Conservation (phyloP, 2,113 vertebrate genomes). For the Helogale parvula region DNA sequence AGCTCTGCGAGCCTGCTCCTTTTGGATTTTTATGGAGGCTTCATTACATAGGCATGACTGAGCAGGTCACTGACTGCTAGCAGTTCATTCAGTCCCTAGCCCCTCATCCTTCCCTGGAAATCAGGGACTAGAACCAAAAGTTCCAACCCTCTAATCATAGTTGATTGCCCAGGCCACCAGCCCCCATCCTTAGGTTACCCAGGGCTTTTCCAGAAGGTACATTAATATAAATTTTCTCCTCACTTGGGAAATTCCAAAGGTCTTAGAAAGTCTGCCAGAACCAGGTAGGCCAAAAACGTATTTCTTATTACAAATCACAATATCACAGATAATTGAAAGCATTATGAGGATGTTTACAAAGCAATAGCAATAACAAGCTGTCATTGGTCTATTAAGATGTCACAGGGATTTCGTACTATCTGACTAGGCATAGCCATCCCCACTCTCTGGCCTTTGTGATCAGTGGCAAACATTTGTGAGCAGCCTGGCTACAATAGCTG, state of each 20-base stretch:
- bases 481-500: background rate
- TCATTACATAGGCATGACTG: background rate
- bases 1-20: background rate
- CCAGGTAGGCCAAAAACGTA: background rate
- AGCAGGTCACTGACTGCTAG: background rate
- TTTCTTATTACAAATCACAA: background rate
- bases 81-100: background rate
- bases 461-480: background rate
- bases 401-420: background rate
- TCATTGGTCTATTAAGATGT: background rate
- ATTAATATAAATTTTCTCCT: background rate
- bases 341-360: background rate
- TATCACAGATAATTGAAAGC: background rate
- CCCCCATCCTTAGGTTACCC: background rate
- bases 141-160: background rate
- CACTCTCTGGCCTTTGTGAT: background rate
- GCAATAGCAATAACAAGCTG: background rate
- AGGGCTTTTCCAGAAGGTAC: background rate
- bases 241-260: too few species aligned
- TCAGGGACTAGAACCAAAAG: background rate
- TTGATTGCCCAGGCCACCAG: background rate
- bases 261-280: background rate
- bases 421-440: background rate
- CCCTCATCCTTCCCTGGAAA: background rate
- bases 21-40: background rate